Evolutionary conservation across 2,113 vertebrate species (phyloP), one percentile per base, ranked within the genome.

Genomic region (Climacteris rufus): DNA sequence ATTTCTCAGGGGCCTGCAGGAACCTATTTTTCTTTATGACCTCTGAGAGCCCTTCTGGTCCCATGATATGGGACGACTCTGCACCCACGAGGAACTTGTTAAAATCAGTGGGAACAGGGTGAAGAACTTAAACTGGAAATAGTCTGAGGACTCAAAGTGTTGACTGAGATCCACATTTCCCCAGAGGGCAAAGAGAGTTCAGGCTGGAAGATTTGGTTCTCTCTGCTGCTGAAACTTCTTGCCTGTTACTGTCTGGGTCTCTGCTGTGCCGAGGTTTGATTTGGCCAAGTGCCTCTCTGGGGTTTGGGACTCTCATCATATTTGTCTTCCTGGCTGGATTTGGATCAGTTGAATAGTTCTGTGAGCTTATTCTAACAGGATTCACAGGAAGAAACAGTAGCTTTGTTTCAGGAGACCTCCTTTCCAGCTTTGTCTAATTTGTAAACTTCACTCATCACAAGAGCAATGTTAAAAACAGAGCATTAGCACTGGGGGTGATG

Each of bases 401-500:
- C 76, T 78, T 94, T 94, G 61, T 84, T 92, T 47, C n/a, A 65
- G 74, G 71, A 72, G 35, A 20, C 25, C 49, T 89, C 3, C 53
- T 63, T 96, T 95, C 76, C 88, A 94, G 70, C 30, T 66, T 44
- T 90, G 20, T 31, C 28, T 77, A 27, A 80, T 86, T 57, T 84
- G 53, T 40, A 81, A 88, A 68, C 79, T 63, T 96, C 92, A 57
- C 40, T 59, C 56, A 83, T 95, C 96, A 96, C 40, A 25, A 95
- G 92, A 91, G 88, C 70, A 85, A 85, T 92, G 90, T 52, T 95
- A 89, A 91, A 89, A 97, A 95, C 0, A 18, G 88, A 94, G 74
- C 87, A 72, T 81, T 77, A 94, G 65, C 79, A 42, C 61, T 40
- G 70, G 40, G 33, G 23, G n/a, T 87, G 86, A 78, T 81, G 61